Conservation (phyloP, 2,888 invertebrate species). For the Dryobotodes eremita region DNA sequence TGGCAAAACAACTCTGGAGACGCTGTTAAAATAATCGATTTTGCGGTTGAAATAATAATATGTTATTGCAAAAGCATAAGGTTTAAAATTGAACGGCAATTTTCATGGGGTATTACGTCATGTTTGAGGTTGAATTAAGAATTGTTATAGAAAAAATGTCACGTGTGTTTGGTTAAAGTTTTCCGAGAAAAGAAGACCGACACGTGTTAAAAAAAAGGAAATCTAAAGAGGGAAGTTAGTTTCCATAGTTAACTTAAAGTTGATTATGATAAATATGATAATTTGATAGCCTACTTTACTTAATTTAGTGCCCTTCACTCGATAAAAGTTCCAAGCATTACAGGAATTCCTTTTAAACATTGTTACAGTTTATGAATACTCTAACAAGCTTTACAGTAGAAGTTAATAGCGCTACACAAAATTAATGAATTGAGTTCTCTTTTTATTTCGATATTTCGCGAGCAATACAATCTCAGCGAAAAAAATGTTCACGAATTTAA, state of each 20-base stretch:
- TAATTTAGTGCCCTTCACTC: conserved; percentile 11
- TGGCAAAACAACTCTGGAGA: conserved; percentile 53
- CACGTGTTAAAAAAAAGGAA: conserved; percentile 4
- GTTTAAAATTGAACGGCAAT: conserved; percentile 33
- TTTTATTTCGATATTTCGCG: conserved; percentile 31
- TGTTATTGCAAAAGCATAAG: conserved; percentile 30
- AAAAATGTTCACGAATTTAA: conserved; percentile 24
- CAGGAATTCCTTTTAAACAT: conserved; percentile 16
- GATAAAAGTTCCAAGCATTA: conserved; percentile 11
- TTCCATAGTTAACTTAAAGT: not conserved
- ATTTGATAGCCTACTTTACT: conserved; percentile 2
- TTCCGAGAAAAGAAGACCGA: conserved; percentile 12
- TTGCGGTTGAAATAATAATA: conserved; percentile 12
- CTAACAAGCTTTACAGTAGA: conserved; percentile 18
- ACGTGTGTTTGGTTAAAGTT: conserved; percentile 24
- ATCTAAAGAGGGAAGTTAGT: not conserved
- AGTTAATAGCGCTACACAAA: conserved; percentile 25
- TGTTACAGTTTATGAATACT: conserved; percentile 33
- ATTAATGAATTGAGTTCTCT: conserved; percentile 20
- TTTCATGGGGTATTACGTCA: conserved; percentile 35
- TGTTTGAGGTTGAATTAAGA: conserved; percentile 27
- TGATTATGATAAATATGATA: conserved; percentile 17
- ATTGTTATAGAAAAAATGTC: conserved; percentile 33
- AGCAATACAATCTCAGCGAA: conserved; percentile 25
- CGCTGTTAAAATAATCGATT: conserved; percentile 55